Percentiles rank a stretch among this genome's conserved stretches.
These are phyloP conservation scores for Tenualosa thibaudeaui DNA, from an alignment of 2,797 vertebrate species.

Conservation along the genomic window DNA sequence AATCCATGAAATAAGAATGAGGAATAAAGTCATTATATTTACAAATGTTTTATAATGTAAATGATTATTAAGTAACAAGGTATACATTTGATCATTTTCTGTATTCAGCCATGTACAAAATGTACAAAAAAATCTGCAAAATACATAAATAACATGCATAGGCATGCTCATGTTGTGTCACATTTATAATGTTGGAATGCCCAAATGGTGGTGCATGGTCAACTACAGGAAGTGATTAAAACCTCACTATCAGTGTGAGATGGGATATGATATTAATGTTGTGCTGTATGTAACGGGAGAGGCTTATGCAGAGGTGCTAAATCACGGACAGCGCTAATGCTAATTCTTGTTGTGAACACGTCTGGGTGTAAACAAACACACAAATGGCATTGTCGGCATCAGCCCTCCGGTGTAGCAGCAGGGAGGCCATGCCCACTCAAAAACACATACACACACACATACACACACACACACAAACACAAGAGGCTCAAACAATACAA, in stretches of 20 bases:
- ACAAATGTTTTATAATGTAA: no score
- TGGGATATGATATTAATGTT: not conserved
- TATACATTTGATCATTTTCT: no score
- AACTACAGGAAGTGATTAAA: no score
- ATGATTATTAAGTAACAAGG: no score
- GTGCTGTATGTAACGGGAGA: not conserved
- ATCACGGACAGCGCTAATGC: slow-evolving; percentile 65
- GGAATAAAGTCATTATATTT: no score
- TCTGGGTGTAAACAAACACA: slow-evolving; percentile 65
- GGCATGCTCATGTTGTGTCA: no score
- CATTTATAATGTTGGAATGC: no score
- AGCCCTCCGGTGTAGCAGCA: not conserved
- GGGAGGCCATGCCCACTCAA: not conserved
- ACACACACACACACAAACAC: not conserved
- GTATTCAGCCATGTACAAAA: no score
- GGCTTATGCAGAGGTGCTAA: slow-evolving; percentile 37
- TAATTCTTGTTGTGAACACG: slow-evolving; percentile 64
- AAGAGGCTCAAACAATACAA: not conserved
- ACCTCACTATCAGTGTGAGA: not conserved
- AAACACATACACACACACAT: not conserved
- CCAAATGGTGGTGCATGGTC: no score
- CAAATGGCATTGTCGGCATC: slow-evolving; percentile 58
- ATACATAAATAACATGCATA: no score
- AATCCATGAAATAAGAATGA: no score
- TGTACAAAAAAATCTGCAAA: no score